Evolutionary conservation across 2,113 vertebrate genomes (phyloP).

Genomic region (Symphodus melops): DNA sequence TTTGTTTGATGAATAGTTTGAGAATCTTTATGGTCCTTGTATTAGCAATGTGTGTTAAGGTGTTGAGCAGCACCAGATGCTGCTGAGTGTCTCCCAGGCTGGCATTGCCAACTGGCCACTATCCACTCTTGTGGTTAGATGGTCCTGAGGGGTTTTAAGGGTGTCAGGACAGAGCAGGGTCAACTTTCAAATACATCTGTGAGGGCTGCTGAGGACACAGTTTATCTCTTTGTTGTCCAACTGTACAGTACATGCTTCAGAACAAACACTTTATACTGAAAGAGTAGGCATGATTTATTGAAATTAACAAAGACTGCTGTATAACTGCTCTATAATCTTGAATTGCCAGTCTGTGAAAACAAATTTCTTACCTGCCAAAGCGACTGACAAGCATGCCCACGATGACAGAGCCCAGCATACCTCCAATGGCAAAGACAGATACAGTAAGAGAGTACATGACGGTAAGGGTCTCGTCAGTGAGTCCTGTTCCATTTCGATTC

Average conservation of each 20-base stretch:
- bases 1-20: too few species aligned
- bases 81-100: constrained; percentile 31
- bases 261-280: neutral
- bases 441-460: constrained; percentile 92
- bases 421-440: constrained; percentile 90
- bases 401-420: constrained; percentile 88
- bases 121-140: constrained; percentile 14
- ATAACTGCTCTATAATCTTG: neutral
- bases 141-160: constrained; percentile 2
- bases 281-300: too few species aligned
- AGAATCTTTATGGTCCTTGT: neutral
- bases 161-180: constrained; percentile 5
- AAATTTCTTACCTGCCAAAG: constrained; percentile 86
- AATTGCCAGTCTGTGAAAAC: too few species aligned
- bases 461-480: constrained; percentile 81
- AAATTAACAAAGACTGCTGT: neutral
- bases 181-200: constrained; percentile 16
- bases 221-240: neutral
- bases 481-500: constrained; percentile 81
- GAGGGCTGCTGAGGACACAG: constrained; percentile 11
- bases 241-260: neutral
- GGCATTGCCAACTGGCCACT: constrained; percentile 32
- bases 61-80: constrained; percentile 42
- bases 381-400: constrained; percentile 87
- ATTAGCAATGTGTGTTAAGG: neutral